phyloP scores from a whole-genome alignment of 2,888 invertebrate genomes.

The Dyspetes luteomarginatus region DNA sequence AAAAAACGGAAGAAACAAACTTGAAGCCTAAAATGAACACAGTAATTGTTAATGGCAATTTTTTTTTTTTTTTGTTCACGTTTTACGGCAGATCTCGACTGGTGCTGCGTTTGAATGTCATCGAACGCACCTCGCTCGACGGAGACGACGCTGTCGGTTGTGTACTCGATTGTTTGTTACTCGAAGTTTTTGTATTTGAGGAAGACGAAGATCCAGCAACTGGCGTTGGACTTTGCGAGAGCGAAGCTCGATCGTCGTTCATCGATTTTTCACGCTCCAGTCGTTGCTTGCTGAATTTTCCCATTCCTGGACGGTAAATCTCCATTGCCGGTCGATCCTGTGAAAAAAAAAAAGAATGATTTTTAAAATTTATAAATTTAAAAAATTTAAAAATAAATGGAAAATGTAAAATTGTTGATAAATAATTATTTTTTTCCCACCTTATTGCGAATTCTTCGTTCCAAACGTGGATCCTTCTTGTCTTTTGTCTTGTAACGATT shows the following conservation, averaged over 20 bases:
- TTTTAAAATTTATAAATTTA: conserved; percentile 11
- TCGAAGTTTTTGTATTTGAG: conserved; percentile 66
- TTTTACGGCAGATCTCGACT: conserved; percentile 78
- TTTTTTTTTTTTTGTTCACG: conserved; percentile 21
- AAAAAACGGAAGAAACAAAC: too few species aligned
- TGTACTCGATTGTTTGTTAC: conserved; percentile 34
- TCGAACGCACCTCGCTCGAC: conserved; percentile 79
- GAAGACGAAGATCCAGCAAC: conserved; percentile 65
- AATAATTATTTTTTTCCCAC: conserved; percentile 81
- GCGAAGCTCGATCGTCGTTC: conserved; percentile 79
- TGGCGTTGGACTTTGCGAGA: conserved; percentile 81
- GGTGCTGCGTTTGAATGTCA: conserved; percentile 81
- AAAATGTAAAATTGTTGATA: conserved; percentile 5
- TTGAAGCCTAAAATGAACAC: conserved; percentile 16
- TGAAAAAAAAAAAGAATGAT: conserved; percentile 13
- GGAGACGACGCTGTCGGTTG: conserved; percentile 60
- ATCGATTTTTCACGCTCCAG: conserved; percentile 81
- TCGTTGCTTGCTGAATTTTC: conserved; percentile 90
- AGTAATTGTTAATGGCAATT: neutral
- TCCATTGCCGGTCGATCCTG: conserved; percentile 95
- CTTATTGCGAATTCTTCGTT: conserved; percentile 88
- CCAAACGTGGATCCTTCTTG: conserved; percentile 85
- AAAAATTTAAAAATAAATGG: conserved; percentile 12
- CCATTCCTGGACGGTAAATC: conserved; percentile 95
- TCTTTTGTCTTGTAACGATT: conserved; percentile 85